phyloP scores from a whole-genome alignment of 2,113 vertebrate genomes.

The Corythornis cristatus region DNA sequence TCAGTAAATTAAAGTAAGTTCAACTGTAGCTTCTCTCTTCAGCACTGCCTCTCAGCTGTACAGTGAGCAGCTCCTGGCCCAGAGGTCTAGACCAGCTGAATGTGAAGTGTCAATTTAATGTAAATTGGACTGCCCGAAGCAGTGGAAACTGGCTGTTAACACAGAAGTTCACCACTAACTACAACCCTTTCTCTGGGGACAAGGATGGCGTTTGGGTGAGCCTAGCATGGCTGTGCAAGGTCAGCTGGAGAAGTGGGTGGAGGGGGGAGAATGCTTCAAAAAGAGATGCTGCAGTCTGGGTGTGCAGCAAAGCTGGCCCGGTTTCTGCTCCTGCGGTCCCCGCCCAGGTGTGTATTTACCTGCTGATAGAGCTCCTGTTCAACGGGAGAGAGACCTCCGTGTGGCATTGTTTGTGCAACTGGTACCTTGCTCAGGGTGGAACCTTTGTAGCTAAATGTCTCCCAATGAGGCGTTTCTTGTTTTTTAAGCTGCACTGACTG shows the following conservation, averaged over 20 bases:
- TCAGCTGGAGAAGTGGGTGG: neutral
- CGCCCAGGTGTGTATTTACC: slow-evolving; percentile 64
- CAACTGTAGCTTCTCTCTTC: slow-evolving; percentile 46
- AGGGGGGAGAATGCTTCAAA: slow-evolving; percentile 2
- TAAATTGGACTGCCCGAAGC: slow-evolving; percentile 4
- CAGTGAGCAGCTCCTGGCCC: neutral
- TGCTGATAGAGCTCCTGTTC: slow-evolving; percentile 57
- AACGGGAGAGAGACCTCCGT: slow-evolving; percentile 46
- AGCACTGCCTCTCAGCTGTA: neutral
- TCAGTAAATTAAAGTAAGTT: neutral
- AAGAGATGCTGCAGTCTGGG: slow-evolving; percentile 13
- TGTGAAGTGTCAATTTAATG: neutral
- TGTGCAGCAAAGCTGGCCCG: slow-evolving; percentile 12
- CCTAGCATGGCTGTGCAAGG: neutral
- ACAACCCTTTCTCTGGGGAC: neutral
- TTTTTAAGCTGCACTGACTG: slow-evolving; percentile 84
- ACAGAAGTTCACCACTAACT: neutral
- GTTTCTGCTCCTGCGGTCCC: slow-evolving; percentile 50
- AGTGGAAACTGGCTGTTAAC: neutral
- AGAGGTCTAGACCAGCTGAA: neutral
- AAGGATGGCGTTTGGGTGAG: neutral
- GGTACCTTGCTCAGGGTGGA: slow-evolving; percentile 78
- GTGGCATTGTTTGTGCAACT: slow-evolving; percentile 67
- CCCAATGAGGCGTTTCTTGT: slow-evolving; percentile 78
- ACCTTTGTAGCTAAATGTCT: slow-evolving; percentile 84